Conservation (phyloP, 2,113 vertebrate species). For the Embiotoca jacksoni region DNA sequence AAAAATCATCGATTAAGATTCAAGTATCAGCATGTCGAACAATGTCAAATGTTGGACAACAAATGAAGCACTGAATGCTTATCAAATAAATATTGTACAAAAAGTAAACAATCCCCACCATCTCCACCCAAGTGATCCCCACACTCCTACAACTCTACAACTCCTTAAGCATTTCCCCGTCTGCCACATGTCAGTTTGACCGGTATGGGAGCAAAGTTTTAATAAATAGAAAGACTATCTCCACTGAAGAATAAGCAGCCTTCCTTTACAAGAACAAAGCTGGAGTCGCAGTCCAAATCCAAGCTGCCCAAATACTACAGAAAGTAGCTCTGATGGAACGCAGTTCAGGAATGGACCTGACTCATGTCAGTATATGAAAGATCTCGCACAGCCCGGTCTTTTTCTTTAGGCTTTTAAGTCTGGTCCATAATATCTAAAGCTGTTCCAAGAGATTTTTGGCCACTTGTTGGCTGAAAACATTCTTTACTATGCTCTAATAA, state of each 20-base stretch:
- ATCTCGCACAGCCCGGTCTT: constrained; percentile 2
- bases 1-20: constrained; percentile 55
- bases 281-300: constrained; percentile 1
- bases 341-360: constrained; percentile 28
- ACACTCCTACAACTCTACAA: constrained; percentile 1
- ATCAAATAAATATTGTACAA: constrained; percentile 82
- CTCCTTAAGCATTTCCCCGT: neutral
- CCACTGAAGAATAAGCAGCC: constrained; percentile 20
- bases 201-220: constrained; percentile 29
- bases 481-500: too few relatives aligned
- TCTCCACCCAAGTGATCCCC: neutral
- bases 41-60: constrained; percentile 62
- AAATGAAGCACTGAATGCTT: constrained; percentile 56
- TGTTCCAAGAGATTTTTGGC: neutral
- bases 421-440: constrained; percentile 6
- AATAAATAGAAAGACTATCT: constrained; percentile 46
- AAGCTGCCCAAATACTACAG: neutral
- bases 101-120: constrained; percentile 58
- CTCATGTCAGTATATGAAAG: neutral
- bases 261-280: neutral
- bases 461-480: neutral
- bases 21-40: constrained; percentile 67
- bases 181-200: neutral
- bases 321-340: constrained; percentile 8
- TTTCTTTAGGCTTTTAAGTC: constrained; percentile 11